Conservation (phyloP, 2,888 invertebrate species). For the Acleris cristana region DNA sequence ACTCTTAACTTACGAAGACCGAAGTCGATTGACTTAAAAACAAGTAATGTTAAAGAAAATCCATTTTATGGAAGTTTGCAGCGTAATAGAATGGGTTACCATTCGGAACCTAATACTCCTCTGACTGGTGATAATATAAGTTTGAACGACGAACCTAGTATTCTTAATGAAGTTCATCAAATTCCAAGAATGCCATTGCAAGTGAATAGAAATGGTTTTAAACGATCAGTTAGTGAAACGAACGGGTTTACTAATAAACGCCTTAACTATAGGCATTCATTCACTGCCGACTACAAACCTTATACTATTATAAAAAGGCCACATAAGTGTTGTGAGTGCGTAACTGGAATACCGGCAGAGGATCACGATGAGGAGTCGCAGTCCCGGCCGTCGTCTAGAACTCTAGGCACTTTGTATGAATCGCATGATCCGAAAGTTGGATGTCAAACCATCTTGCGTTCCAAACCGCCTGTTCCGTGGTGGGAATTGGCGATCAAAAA, state of each 20-base stretch:
- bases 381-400: constrained; percentile 69
- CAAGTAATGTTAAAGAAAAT: constrained; percentile 61
- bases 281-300: constrained; percentile 73
- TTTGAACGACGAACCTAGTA: constrained; percentile 63
- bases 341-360: constrained; percentile 76
- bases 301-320: constrained; percentile 63
- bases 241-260: constrained; percentile 78
- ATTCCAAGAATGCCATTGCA: constrained; percentile 77
- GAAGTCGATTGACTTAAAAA: constrained; percentile 76
- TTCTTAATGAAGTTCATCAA: constrained; percentile 72
- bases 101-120: constrained; percentile 80
- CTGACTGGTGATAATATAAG: constrained; percentile 63
- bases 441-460: constrained; percentile 86
- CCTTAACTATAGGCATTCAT: constrained; percentile 78
- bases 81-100: constrained; percentile 75
- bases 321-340: constrained; percentile 80
- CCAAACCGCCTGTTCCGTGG: constrained; percentile 92
- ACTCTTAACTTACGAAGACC: constrained; percentile 77
- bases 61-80: constrained; percentile 72
- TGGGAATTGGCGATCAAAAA: constrained; percentile 93
- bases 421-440: constrained; percentile 87
- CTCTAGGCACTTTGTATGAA: constrained; percentile 77
- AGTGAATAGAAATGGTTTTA: constrained; percentile 74
- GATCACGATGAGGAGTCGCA: constrained; percentile 60
- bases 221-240: constrained; percentile 76